phyloP scores from a whole-genome alignment of 1,140 invertebrate species.

The Antheraea mylitta region DNA sequence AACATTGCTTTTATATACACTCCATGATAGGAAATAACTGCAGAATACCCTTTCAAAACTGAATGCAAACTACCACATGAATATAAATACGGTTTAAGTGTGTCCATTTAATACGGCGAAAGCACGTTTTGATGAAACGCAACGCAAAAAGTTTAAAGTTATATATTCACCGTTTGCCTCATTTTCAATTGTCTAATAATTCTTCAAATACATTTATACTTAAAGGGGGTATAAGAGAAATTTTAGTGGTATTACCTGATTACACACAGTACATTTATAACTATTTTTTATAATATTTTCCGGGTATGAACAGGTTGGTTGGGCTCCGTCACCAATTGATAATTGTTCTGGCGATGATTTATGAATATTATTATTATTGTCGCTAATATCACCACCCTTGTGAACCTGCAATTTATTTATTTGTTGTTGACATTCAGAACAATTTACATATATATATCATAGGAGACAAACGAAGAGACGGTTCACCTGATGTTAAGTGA shows the following conservation, averaged over 20 bases:
- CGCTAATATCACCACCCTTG: conserved; percentile 16
- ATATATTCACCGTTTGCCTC: not conserved
- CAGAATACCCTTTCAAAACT: conserved; percentile 19
- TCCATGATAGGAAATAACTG: conserved; percentile 21
- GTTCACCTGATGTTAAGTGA: too few species aligned
- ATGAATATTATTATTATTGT: conserved; percentile 39
- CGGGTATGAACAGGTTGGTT: not conserved
- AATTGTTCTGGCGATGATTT: not conserved
- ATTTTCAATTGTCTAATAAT: not conserved
- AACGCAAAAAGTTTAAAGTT: conserved; percentile 5
- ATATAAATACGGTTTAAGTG: conserved; percentile 24
- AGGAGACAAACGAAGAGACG: too few species aligned
- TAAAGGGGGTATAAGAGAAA: not conserved
- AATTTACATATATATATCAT: too few species aligned
- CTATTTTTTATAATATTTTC: conserved; percentile 11
- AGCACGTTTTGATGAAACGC: conserved; percentile 15
- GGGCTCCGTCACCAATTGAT: not conserved
- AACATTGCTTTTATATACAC: conserved; percentile 15
- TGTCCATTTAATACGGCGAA: conserved; percentile 20
- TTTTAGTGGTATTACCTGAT: conserved; percentile 26
- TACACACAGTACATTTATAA: conserved; percentile 37
- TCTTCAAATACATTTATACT: not conserved
- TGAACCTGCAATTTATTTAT: conserved; percentile 25
- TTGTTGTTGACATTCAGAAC: not conserved
- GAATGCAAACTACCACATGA: conserved; percentile 28